Evolutionary conservation across 2,888 invertebrate genomes (phyloP), one percentile per base, ranked within the genome.

Genomic region (Psylliodes chrysocephalus): DNA sequence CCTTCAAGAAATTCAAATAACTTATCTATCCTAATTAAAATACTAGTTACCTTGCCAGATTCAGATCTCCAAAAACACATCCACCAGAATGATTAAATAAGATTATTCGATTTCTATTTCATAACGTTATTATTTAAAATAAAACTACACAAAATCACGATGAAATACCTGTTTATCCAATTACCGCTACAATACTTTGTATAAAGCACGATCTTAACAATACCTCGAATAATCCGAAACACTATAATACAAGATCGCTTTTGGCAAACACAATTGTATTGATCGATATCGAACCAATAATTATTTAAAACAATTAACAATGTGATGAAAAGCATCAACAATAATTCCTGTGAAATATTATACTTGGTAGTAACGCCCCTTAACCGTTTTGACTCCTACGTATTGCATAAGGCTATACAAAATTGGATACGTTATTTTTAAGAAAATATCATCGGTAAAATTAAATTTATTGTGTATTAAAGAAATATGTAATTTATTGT

Each of bases 311-410:
- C 53, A 38, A 59, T 59, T 56, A 30, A 12, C 42, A 42, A 42
- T 42, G 42, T 18, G 42, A 42, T 42, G 42, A 18, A n/a, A 42
- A 42, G 18, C 42, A 42, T 42, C 42, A 42, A 42, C 18, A 52
- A 33, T 46, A 46, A 52, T 35, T 54, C 25, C 52, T 53, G 53
- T 63, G 63, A 63, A 63, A 63, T 59, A 63, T 47, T 59, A 53
- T 47, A 63, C 42, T 18, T 18, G n/a, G 30, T 25, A 28, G 46
- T 25, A 52, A 56, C 56, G 63, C 63, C 63, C 63, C 63, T 44
- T 40, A 44, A 25, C 35, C 10, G 22, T 53, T 59, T 53, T 25
- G 10, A 57, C 63, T 28, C 63, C 57, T 42, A 52, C 57, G 15
- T 19, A 33, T 46, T 46, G 18, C 56, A 56, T 56, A 44, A 46